These are phyloP conservation scores for Gadus chalcogrammus DNA, from an alignment of 2,113 vertebrate species.

Conservation along the genomic window DNA sequence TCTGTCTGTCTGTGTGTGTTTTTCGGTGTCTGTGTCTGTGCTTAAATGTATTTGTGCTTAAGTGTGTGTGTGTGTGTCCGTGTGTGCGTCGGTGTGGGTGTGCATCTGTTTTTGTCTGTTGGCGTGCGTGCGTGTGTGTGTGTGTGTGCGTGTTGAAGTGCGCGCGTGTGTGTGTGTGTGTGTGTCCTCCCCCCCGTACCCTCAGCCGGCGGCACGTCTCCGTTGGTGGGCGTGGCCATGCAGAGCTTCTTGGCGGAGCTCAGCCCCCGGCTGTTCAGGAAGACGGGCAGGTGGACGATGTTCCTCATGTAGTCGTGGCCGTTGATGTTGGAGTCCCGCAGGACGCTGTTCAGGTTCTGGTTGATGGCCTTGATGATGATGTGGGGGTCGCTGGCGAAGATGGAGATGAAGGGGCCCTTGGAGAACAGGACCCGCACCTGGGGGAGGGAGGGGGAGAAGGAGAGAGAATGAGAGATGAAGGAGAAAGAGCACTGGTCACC, in stretches of 20 bases:
- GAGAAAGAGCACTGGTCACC: too few relatives aligned
- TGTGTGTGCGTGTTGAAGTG: too few relatives aligned
- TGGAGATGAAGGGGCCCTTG: slow-evolving; percentile 95
- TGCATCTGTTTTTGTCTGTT: too few relatives aligned
- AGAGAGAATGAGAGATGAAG: too few relatives aligned
- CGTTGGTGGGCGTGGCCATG: slow-evolving; percentile 77
- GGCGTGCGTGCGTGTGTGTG: too few relatives aligned
- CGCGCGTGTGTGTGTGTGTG: too few relatives aligned
- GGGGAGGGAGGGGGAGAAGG: not conserved
- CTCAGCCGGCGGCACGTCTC: slow-evolving; percentile 78
- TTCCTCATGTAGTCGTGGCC: slow-evolving; percentile 99
- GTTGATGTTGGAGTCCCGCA: slow-evolving; percentile 98
- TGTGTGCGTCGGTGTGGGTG: too few relatives aligned
- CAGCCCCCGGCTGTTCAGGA: slow-evolving; percentile 95
- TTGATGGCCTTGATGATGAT: slow-evolving; percentile 99
- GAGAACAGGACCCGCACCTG: slow-evolving; percentile 96
- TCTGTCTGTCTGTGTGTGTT: too few relatives aligned
- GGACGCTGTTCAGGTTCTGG: slow-evolving; percentile 96
- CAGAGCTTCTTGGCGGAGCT: slow-evolving; percentile 84
- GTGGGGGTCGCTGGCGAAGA: slow-evolving; percentile 97
- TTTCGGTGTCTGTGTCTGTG: too few relatives aligned
- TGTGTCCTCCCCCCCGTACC: slow-evolving; percentile 17
- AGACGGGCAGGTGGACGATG: slow-evolving; percentile 94
- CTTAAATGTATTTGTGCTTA: too few relatives aligned
- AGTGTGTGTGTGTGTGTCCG: too few relatives aligned